Evolutionary conservation across 1,140 invertebrate species (phyloP).

Genomic region (Latrodectus geometricus): DNA sequence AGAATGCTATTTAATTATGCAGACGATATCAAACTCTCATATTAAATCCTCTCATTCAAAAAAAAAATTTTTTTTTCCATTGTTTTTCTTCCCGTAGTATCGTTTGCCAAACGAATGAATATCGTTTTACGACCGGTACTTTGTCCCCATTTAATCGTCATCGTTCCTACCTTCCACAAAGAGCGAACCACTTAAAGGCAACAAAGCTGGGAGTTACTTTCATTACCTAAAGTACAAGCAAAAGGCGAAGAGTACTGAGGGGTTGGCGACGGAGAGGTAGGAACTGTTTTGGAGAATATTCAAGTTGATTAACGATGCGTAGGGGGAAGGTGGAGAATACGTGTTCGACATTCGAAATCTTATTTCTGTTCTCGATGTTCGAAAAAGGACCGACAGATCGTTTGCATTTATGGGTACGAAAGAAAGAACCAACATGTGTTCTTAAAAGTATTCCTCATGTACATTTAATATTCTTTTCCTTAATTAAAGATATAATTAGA

Average conservation of each 20-base stretch:
- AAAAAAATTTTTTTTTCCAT: background rate
- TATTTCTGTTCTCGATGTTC: conserved; percentile 31
- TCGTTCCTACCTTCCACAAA: conserved; percentile 7
- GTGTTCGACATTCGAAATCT: conserved; percentile 52
- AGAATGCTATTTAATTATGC: background rate
- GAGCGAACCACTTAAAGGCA: conserved; percentile 23
- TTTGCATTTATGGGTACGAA: background rate
- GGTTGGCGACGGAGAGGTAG: background rate
- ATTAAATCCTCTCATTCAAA: conserved; percentile 17
- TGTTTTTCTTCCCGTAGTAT: background rate
- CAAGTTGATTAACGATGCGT: conserved; percentile 56
- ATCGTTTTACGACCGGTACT: conserved; percentile 31
- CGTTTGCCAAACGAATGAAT: background rate
- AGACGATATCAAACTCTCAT: background rate
- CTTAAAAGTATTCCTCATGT: too few relatives aligned
- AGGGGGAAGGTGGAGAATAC: conserved; percentile 15
- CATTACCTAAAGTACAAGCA: conserved; percentile 45
- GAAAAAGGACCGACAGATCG: conserved; percentile 15
- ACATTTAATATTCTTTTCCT: too few relatives aligned
- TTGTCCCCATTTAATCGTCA: conserved; percentile 52
- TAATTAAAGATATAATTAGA: background rate
- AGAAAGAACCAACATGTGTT: background rate
- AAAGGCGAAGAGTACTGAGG: background rate
- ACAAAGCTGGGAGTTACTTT: conserved; percentile 31
- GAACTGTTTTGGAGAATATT: conserved; percentile 19